Conservation (phyloP, 2,113 vertebrate species). For the Ondatra zibethicus region DNA sequence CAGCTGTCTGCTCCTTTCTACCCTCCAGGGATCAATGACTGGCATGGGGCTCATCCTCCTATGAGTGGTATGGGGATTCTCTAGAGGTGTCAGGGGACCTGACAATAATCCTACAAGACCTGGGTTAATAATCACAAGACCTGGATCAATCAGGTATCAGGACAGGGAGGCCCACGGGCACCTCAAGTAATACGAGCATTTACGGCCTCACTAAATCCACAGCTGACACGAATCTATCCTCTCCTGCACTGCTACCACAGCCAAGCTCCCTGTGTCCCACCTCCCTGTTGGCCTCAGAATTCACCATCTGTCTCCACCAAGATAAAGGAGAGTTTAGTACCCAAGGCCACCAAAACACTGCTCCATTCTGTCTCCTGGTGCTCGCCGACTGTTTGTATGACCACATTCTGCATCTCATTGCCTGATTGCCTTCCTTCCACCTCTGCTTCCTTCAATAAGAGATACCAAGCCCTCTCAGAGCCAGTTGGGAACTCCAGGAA, state of each 20-base stretch:
- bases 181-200: background rate
- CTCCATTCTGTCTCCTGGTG: accelerated
- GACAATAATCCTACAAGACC: background rate
- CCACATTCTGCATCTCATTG: accelerated
- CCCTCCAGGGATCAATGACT: accelerated
- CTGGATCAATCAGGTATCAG: background rate
- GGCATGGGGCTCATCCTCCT: background rate
- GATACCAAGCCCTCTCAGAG: background rate
- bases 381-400: background rate
- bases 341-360: background rate
- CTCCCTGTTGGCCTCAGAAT: background rate
- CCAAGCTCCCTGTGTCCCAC: too few relatives aligned
- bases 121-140: background rate
- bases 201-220: background rate
- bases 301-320: background rate
- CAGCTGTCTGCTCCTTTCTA: accelerated
- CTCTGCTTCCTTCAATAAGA: too few relatives aligned
- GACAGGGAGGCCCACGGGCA: background rate
- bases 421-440: background rate
- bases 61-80: background rate
- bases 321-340: accelerated
- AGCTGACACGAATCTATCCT: background rate
- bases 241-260: background rate
- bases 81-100: background rate
- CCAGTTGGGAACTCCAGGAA: too few relatives aligned